Evolutionary conservation across 23 tunicate genomes (phyloP), one percentile per base, ranked within the genome.

Genomic region (Ascidia mentula): DNA sequence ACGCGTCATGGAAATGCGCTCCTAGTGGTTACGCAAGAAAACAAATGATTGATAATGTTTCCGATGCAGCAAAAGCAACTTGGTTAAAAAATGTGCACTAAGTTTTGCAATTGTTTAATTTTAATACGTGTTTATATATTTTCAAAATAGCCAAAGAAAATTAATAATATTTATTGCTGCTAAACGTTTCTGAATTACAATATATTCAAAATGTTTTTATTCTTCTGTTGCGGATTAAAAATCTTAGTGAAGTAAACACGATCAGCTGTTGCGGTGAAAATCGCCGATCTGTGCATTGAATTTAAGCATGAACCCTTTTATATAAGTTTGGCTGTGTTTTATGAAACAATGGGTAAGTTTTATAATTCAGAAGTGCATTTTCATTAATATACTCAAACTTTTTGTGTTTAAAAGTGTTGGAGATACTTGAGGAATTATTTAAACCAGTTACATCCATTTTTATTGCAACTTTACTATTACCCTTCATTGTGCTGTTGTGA

Each of bases 201-300:
- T 20, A 53, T 53, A 5, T 20, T 53, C 24, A 9, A 1, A 5
- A 6, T 26, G 24, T 53, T 53, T 9, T 26, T 6, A 20, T 9
- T 53, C 12, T 5, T 26, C 22, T 53, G 13, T 53, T 53, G 13
- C 65, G 65, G 65, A 53, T 53, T 53, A 3, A 1, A 9, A 26
- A 53, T 20, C 22, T 20, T 5, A 5, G 65, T 9, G 28, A 53
- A 53, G 65, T 53, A 53, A 53, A 53, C 65, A 53, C 24, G 28
- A 53, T 53, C 65, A 53, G 65, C 65, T 53, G 65, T 53, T 53
- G 65, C 65, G 65, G 65, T 53, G 7, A 53, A 9, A n/a, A n/a
- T n/a, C n/a, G n/a, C n/a, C n/a, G n/a, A n/a, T n/a, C n/a, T n/a
- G n/a, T n/a, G n/a, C n/a, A n/a, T n/a, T n/a, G n/a, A n/a, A n/a